Base-by-base conservation (phyloP, 1,140 invertebrate genomes). In the Pygmarrhopalites habei region DNA sequence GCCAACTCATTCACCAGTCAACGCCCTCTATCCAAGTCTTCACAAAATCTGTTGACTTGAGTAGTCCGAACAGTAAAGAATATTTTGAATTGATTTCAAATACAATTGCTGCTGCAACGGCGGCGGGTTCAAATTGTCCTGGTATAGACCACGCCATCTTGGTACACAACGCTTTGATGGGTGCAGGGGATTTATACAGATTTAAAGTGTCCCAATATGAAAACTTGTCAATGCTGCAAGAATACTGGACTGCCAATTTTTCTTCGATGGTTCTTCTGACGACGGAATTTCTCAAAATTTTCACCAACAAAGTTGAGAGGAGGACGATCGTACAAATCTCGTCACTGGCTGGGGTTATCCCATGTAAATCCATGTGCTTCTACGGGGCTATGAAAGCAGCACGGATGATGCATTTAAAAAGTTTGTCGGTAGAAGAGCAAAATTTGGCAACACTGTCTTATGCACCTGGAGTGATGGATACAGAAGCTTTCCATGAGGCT, bases 371-470 rank as follows among this genome's bases (percentile, higher is more conserved):
- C n/a, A 47, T 41, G 58, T 81, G 83, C 10, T 82, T 89, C 73
- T 94, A 96, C 75, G 88, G 90, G 71, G 80, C 85, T 62, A 89
- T 87, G 51, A 93, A 92, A 81, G 89, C 93, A 17, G 86, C 89
- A n/a, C 78, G 92, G 53, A 90, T 95, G 72, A 89, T 94, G 83
- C 92, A 86, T 74, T 94, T 97, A 72, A 84, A 83, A 72, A 85
- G 87, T 30, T 21, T 98, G 51, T 90, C 91, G 10, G 75, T 82
- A 35, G 94, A 98, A 79, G 32, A 35, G 5, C 32, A 5, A 7
- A 7, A 5, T 7, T 5, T 35, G 5, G 15, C 5, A 7, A 35
- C 32, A 35, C 5, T 35, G 5, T 7, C 5, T 35, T 35, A 35
- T 35, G 32, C 5, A 7, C 32, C 32, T 7, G 32, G 32, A 35